Evolutionary conservation across 2,888 invertebrate species (phyloP), one percentile per base, ranked within the genome.

Genomic region (Sipunculus nudus): DNA sequence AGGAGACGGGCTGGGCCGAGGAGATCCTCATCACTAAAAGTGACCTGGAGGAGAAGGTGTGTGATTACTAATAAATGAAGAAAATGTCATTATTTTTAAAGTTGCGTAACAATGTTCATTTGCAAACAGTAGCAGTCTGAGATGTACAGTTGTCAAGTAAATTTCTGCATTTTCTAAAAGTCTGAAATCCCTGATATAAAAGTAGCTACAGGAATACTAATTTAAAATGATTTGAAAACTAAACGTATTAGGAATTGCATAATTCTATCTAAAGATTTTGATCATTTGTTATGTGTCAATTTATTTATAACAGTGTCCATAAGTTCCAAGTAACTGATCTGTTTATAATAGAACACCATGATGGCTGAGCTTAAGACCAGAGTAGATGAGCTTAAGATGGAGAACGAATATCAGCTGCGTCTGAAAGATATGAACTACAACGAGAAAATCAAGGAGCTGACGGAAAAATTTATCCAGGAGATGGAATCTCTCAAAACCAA

Each of bases 371-470:
- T 91, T 28, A 89, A 88, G 68, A 88, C 89, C 25, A 87, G 93
- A 50, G 89, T 95, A 79, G 89, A 90, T 68, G 94, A 96, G 81
- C 85, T 94, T 71, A 91, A 93, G 78, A 91, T 92, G 16, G 95
- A 96, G 80, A 92, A 93, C 76, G 89, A 91, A 0, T 95, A 94
- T 78, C 92, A 94, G 80, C 86, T 92, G 72, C 87, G 92, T 28
- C 90, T 94, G 84, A 85, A 85, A 62, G 85, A 93, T 76, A 89
- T 91, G 52, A 84, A 89, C 19, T 91, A 93, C 78, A 89, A 90
- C 8, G 90, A 93, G 67, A 91, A 91, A 78, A 84, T 94, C 68
- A 89, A 90, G 67, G 92, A 93, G 70, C 88, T 94, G 1, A 94
- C 94, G 73, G 89, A 89, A 64, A 90, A 90, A 35, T 95, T 94